A percentile compares a stretch with the other conserved stretches of the same genome.
Conservation (phyloP, 2,113 vertebrate species). For the Hoplias malabaricus region DNA sequence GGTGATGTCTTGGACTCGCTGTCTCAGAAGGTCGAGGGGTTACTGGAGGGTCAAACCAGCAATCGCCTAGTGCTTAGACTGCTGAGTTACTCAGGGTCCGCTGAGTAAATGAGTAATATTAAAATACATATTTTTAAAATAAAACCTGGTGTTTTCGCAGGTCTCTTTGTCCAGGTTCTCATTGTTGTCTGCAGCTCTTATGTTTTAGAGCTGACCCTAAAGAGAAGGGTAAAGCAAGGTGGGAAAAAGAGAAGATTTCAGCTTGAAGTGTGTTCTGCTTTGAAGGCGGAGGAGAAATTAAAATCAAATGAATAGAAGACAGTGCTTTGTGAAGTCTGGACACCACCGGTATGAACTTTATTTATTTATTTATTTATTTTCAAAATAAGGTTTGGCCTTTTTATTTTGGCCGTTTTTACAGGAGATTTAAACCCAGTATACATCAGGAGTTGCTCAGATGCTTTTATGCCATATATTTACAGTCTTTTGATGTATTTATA, state of each 20-base stretch:
- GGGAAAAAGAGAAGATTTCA: neutral
- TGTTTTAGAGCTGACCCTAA: slow-evolving; percentile 21
- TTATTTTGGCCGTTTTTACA: neutral
- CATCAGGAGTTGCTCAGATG: neutral
- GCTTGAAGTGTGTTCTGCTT: slow-evolving; percentile 8
- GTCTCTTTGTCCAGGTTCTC: neutral
- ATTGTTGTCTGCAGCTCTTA: neutral
- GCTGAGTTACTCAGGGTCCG: too few species aligned
- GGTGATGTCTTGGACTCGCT: too few species aligned
- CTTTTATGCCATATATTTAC: neutral
- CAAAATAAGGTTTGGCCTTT: too few species aligned
- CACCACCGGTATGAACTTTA: slow-evolving; percentile 2
- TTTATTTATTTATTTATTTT: too few species aligned
- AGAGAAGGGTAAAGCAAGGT: slow-evolving; percentile 4
- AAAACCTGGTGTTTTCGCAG: neutral
- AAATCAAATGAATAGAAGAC: slow-evolving; percentile 16
- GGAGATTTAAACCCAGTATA: neutral
- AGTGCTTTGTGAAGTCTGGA: slow-evolving; percentile 7
- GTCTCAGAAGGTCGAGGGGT: too few species aligned
- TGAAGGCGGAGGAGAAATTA: slow-evolving; percentile 14
- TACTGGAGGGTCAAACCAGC: too few species aligned
- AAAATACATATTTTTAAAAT: neutral
- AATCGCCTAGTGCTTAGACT: too few species aligned
- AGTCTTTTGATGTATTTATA: neutral
- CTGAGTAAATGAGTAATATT: too few species aligned